Evolutionary conservation across 2,888 invertebrate species (phyloP).

Genomic region (Lasiommata megera): DNA sequence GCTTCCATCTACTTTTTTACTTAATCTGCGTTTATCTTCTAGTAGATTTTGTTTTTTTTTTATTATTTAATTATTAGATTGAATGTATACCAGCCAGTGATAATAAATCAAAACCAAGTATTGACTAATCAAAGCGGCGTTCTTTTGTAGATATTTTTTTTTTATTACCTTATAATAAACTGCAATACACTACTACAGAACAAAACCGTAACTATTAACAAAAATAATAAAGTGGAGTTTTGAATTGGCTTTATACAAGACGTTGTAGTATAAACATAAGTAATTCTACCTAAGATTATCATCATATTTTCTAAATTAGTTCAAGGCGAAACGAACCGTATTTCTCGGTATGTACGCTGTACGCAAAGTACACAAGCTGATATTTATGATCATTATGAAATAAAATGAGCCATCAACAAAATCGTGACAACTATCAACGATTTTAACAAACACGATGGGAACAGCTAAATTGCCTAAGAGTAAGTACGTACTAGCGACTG

Average conservation of each 20-base stretch:
- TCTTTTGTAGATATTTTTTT: background rate
- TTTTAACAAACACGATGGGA: slow-evolving; percentile 55
- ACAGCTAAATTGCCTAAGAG: slow-evolving; percentile 13
- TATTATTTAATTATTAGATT: background rate
- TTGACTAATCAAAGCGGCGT: background rate
- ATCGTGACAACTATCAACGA: slow-evolving; percentile 55
- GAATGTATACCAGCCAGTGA: background rate
- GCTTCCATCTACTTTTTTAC: background rate
- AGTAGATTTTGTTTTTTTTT: background rate
- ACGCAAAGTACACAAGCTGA: slow-evolving; percentile 40
- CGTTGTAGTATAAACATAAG: slow-evolving; percentile 2
- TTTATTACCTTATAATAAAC: background rate
- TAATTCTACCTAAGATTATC: slow-evolving; percentile 12
- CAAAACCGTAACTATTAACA: too few relatives aligned
- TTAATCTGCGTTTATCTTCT: background rate
- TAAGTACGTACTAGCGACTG: background rate
- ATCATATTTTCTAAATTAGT: slow-evolving; percentile 26
- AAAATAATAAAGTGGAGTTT: too few relatives aligned
- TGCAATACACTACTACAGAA: too few relatives aligned
- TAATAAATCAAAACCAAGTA: background rate
- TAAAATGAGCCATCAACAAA: slow-evolving; percentile 49
- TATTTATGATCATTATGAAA: slow-evolving; percentile 45
- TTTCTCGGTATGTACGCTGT: slow-evolving; percentile 34
- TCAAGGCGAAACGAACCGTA: slow-evolving; percentile 43
- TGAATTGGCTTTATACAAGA: slow-evolving; percentile 3